Conservation (phyloP, 2,113 vertebrate genomes). For the Callopanchax toddi region DNA sequence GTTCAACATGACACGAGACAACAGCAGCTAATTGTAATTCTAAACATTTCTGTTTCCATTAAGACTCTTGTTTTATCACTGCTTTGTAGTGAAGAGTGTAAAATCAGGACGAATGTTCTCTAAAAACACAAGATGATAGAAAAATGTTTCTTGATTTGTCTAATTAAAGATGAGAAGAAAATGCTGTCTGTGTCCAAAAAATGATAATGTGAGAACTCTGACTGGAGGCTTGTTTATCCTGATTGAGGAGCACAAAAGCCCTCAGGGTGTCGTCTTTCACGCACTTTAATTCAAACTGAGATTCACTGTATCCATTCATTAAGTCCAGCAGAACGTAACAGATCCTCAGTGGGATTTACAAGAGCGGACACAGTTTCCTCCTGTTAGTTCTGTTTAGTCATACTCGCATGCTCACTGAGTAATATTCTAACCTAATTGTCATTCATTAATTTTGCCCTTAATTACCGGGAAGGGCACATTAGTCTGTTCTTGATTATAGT, state of each 20-base stretch:
- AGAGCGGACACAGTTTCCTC: conserved; percentile 28
- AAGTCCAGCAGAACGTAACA: background rate
- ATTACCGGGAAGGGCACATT: conserved; percentile 53
- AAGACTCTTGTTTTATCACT: background rate
- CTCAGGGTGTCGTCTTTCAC: background rate
- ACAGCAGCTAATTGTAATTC: conserved; percentile 2
- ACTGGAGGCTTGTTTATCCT: background rate
- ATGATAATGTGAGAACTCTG: background rate
- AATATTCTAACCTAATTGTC: conserved; percentile 46
- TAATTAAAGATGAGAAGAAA: background rate
- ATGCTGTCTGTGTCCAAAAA: background rate
- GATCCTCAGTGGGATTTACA: conserved; percentile 18
- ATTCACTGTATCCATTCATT: background rate
- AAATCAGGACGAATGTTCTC: background rate
- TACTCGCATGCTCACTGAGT: conserved; percentile 19
- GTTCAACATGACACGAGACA: background rate
- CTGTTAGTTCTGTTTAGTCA: conserved; percentile 31
- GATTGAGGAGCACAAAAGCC: conserved; percentile 1
- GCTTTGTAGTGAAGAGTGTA: conserved; percentile 3
- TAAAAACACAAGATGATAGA: background rate
- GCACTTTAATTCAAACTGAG: conserved; percentile 16
- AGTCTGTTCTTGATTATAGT: conserved; percentile 56
- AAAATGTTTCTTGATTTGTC: background rate
- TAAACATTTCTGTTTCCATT: conserved; percentile 5
- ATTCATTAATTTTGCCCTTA: conserved; percentile 53